These are phyloP conservation scores for Cromileptes altivelis DNA, from an alignment of 2,113 vertebrate species.

Conservation along the genomic window DNA sequence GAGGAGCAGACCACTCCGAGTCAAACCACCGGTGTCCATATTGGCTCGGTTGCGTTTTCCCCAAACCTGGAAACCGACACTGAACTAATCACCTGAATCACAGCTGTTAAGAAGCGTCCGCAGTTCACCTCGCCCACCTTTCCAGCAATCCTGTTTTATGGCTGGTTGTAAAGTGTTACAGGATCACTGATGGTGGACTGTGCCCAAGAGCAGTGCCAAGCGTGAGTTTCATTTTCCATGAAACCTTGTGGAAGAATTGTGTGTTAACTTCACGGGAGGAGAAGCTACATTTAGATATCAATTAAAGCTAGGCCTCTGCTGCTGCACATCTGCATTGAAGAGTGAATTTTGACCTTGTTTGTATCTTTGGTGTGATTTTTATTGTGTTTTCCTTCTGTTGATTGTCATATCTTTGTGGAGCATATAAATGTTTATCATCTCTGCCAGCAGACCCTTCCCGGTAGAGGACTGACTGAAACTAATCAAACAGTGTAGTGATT, in stretches of 20 bases:
- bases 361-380: not conserved
- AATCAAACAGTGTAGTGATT: not conserved
- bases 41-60: not conserved
- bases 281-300: not conserved
- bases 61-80: not conserved
- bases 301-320: not conserved
- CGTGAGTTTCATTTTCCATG: slow-evolving; percentile 6
- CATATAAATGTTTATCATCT: not conserved
- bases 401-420: not conserved
- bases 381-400: not conserved
- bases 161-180: slow-evolving; percentile 39
- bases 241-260: not conserved
- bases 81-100: not conserved
- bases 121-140: not conserved
- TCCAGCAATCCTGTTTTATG: slow-evolving; percentile 46
- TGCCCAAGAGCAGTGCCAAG: not conserved
- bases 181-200: not conserved
- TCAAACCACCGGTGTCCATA: slow-evolving; percentile 34
- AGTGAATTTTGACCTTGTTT: not conserved
- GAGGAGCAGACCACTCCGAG: slow-evolving; percentile 1
- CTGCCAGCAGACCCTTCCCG: not conserved
- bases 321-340: not conserved
- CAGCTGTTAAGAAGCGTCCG: not conserved
- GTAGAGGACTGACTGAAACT: not conserved
- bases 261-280: not conserved